These are phyloP conservation scores for Heterodera schachtii DNA, from an alignment of 1,140 invertebrate species.

Conservation along the genomic window DNA sequence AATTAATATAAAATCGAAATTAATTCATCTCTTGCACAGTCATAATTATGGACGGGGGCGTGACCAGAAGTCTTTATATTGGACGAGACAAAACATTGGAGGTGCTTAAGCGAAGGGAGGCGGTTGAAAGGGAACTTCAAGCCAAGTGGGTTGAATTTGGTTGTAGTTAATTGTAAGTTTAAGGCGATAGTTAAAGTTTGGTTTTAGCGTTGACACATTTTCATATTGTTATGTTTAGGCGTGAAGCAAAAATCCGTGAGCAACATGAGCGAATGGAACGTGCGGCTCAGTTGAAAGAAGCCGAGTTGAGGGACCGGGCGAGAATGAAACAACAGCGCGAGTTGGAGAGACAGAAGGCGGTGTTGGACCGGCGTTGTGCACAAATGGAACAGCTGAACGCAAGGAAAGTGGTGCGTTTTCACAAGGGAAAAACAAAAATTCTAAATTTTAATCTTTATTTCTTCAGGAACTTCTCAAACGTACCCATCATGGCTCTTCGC, in stretches of 20 bases:
- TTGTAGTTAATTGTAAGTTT: neutral
- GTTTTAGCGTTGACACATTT: neutral
- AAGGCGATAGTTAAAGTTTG: too few relatives aligned
- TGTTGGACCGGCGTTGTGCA: conserved; percentile 40
- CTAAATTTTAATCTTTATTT: neutral
- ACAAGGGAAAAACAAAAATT: neutral
- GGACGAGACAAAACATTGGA: conserved; percentile 41
- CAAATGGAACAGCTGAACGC: conserved; percentile 45
- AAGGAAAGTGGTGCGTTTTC: conserved; percentile 35
- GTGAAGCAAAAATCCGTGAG: conserved; percentile 47
- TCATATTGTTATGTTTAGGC: conserved; percentile 29
- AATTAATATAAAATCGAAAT: neutral
- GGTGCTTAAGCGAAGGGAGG: conserved; percentile 36
- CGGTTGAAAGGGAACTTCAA: conserved; percentile 37
- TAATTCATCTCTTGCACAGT: conserved; percentile 17
- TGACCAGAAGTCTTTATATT: conserved; percentile 42
- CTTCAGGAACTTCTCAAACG: conserved; percentile 52
- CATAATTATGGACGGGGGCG: conserved; percentile 26
- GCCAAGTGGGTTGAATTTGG: conserved; percentile 23
- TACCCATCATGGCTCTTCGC: conserved; percentile 49
- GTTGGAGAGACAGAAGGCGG: conserved; percentile 43
- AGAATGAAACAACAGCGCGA: conserved; percentile 34
- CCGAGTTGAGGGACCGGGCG: conserved; percentile 33
- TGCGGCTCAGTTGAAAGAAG: conserved; percentile 40
- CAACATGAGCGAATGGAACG: conserved; percentile 41